Evolutionary conservation across 2,888 invertebrate species (phyloP).

Genomic region (Diadegma fenestrale): DNA sequence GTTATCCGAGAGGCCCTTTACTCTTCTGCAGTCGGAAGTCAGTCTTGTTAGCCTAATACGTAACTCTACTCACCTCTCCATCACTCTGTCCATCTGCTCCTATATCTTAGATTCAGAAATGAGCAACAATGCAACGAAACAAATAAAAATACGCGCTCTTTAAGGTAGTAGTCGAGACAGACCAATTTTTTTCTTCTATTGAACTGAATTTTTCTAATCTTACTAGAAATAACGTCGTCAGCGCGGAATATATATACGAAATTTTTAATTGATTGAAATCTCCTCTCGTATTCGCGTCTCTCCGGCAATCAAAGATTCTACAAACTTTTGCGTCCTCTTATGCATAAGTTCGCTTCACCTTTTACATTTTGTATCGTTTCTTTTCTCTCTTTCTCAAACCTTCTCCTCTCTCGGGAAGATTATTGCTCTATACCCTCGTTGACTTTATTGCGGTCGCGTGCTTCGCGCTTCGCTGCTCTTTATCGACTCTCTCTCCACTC

Average conservation of each 20-base stretch:
- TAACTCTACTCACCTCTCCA: slow-evolving; percentile 78
- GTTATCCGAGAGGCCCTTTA: slow-evolving; percentile 67
- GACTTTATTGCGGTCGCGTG: slow-evolving; percentile 71
- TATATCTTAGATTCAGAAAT: neutral
- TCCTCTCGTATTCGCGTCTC: too few species aligned
- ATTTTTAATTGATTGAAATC: too few species aligned
- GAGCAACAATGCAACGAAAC: neutral
- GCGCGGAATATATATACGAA: too few species aligned
- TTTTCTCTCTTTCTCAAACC: neutral
- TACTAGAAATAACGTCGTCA: too few species aligned
- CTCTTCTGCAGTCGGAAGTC: slow-evolving; percentile 82
- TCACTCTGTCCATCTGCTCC: slow-evolving; percentile 21
- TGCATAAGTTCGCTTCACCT: slow-evolving; percentile 23
- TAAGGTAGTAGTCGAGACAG: too few species aligned
- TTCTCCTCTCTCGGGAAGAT: slow-evolving; percentile 27
- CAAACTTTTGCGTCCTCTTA: neutral
- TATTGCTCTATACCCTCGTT: slow-evolving; percentile 61
- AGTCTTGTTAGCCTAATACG: slow-evolving; percentile 83
- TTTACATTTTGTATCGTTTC: slow-evolving; percentile 4
- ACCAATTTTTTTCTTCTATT: neutral
- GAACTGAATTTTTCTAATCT: neutral
- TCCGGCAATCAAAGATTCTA: too few species aligned
- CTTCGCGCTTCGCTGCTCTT: slow-evolving; percentile 69
- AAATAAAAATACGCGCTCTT: neutral
- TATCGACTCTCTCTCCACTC: slow-evolving; percentile 61